Percentiles rank a stretch among this genome's conserved stretches.
Evolutionary conservation across 2,113 vertebrate genomes (phyloP).

Genomic region (Semicossyphus pulcher): DNA sequence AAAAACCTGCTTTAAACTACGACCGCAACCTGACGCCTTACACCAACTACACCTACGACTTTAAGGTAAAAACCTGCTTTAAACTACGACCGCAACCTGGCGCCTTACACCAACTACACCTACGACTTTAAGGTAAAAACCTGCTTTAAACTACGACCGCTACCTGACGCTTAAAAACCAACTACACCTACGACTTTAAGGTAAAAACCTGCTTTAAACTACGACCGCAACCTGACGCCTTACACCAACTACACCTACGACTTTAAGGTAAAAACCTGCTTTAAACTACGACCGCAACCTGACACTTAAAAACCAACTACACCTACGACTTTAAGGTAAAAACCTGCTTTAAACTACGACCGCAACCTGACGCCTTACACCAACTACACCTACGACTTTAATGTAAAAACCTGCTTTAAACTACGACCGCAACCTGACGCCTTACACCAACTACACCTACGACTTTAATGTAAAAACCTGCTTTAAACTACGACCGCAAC

Average conservation of each 20-base stretch:
- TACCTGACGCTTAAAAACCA: conserved; percentile 99
- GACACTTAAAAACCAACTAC: conserved; percentile 99
- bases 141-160: conserved; percentile 96
- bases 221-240: conserved; percentile 97
- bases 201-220: too few relatives aligned
- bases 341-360: too few relatives aligned
- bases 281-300: conserved; percentile 95
- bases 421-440: conserved; percentile 97
- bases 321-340: conserved; percentile 99
- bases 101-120: conserved; percentile 99
- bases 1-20: too few relatives aligned
- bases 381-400: conserved; percentile 99
- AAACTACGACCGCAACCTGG: conserved; percentile 95
- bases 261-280: conserved; percentile 99
- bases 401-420: too few relatives aligned
- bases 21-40: conserved; percentile 98
- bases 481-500: conserved; percentile 95
- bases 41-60: conserved; percentile 99
- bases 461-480: conserved; percentile 99
- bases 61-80: too few relatives aligned
- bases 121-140: conserved; percentile 99
- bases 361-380: conserved; percentile 98
- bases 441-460: conserved; percentile 99
- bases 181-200: conserved; percentile 99
- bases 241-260: conserved; percentile 99